Evolutionary conservation across 2,113 vertebrate genomes (phyloP).

Genomic region (Toxostoma redivivum): DNA sequence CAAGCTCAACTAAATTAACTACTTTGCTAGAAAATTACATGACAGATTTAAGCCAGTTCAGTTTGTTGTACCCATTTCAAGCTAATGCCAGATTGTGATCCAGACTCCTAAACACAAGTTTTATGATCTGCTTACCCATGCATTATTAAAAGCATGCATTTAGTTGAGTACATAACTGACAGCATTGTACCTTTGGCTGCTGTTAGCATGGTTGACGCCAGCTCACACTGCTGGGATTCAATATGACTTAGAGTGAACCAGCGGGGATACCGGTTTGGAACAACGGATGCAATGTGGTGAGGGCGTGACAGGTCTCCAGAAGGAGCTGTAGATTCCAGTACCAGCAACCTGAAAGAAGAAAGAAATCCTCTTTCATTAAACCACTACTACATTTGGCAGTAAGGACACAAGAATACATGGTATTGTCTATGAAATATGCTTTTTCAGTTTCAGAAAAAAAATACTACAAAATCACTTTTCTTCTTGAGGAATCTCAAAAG

Average conservation of each 20-base stretch:
- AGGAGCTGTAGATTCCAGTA: constrained; percentile 94
- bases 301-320: constrained; percentile 91
- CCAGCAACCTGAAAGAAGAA: constrained; percentile 83
- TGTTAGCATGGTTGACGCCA: constrained; percentile 93
- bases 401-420: not conserved
- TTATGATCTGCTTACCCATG: not conserved
- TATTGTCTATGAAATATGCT: not conserved
- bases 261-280: constrained; percentile 94
- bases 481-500: not conserved
- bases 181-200: constrained; percentile 87
- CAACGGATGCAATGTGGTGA: constrained; percentile 97
- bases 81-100: not conserved
- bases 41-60: not conserved
- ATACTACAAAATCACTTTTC: not conserved
- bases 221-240: constrained; percentile 93
- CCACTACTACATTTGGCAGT: not conserved
- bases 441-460: not conserved
- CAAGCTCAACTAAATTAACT: not conserved
- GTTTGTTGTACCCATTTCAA: not conserved
- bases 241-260: constrained; percentile 97
- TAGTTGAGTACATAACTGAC: not conserved
- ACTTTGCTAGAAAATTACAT: not conserved
- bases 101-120: not conserved
- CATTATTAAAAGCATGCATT: not conserved
- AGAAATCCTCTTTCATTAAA: not conserved